Percentiles rank a stretch among this genome's conserved stretches.
phyloP scores from a whole-genome alignment of 2,113 vertebrate genomes.

The Tachysurus vachellii region DNA sequence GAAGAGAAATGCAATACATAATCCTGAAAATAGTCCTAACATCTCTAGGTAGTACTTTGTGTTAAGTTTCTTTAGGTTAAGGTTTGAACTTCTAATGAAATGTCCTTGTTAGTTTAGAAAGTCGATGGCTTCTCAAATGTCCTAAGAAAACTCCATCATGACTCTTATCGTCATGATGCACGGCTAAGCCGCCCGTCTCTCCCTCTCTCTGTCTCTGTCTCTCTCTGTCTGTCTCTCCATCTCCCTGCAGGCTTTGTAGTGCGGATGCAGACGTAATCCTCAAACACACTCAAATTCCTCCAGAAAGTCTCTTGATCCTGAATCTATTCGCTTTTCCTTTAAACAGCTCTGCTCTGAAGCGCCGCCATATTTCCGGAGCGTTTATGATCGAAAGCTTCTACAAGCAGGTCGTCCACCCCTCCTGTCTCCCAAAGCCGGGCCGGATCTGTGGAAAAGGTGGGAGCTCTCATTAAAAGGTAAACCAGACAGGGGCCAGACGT shows the following conservation, averaged over 20 bases:
- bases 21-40: neutral
- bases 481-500: slow-evolving; percentile 73
- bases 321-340: slow-evolving; percentile 74
- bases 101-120: neutral
- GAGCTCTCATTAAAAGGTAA: slow-evolving; percentile 82
- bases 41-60: neutral
- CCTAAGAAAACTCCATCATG: slow-evolving; percentile 7
- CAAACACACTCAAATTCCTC: slow-evolving; percentile 74
- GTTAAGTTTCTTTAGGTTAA: neutral
- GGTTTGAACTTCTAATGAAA: neutral
- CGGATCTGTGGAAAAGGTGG: slow-evolving; percentile 65
- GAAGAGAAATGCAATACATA: neutral
- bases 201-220: neutral
- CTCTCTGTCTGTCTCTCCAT: slow-evolving; percentile 21
- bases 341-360: slow-evolving; percentile 64
- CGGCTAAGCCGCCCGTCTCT: neutral
- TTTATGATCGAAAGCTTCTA: slow-evolving; percentile 72
- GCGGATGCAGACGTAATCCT: slow-evolving; percentile 72
- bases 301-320: slow-evolving; percentile 74
- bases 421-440: slow-evolving; percentile 60
- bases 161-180: slow-evolving; percentile 25
- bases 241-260: slow-evolving; percentile 64
- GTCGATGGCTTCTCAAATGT: neutral
- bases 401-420: slow-evolving; percentile 63
- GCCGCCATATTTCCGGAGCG: slow-evolving; percentile 47